Base-by-base conservation (phyloP, 92 coral and sea anemone genomes). In the Ricordea florida region DNA sequence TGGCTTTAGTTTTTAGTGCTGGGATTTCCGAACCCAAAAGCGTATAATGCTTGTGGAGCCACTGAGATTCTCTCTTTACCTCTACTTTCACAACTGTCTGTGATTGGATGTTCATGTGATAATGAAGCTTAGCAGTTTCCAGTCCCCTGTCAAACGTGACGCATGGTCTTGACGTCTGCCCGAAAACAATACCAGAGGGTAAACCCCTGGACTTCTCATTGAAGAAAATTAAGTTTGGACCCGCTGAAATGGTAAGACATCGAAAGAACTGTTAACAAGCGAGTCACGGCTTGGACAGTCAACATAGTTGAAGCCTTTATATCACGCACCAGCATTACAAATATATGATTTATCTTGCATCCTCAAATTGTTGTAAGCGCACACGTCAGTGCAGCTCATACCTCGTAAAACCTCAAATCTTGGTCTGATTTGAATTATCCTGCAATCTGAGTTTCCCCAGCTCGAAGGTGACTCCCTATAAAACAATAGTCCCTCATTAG, bases 181-280 rank as follows among this genome's bases (percentile, higher is more conserved):
- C 98, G 14, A 93, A 21, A 43, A 80, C 77, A 8, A 93, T 72
- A 28, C 98, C 98, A 10, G 87, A 72, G 10, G 98, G 96, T 32
- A 83, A 67, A 23, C 98, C 98, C 47, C 98, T 80, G 10, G 89
- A 68, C 65, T 77, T 74, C 69, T 87, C 93, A 57, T 93, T 93
- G 57, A 90, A 84, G 59, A 87, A 90, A 16, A 93, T 80, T 77
- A 90, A 65, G 61, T 79, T 83, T 47, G 82, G 82, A 29, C 91
- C 96, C 36, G 75, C 85, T 85, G 40, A 8, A 4, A 5, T 37
- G 49, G 10, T 10, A 48, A 14, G 28, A 13, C 11, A 41, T 13
- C 1, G 5, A 8, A 31, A 48, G 3, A 0, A 10, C 44, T 37
- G 44, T 8, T 8, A 37, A n/a, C 44, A n/a, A n/a, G 44, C 8